phyloP scores from a whole-genome alignment of 2,888 invertebrate species.

The Drosophila parthenogenetica region DNA sequence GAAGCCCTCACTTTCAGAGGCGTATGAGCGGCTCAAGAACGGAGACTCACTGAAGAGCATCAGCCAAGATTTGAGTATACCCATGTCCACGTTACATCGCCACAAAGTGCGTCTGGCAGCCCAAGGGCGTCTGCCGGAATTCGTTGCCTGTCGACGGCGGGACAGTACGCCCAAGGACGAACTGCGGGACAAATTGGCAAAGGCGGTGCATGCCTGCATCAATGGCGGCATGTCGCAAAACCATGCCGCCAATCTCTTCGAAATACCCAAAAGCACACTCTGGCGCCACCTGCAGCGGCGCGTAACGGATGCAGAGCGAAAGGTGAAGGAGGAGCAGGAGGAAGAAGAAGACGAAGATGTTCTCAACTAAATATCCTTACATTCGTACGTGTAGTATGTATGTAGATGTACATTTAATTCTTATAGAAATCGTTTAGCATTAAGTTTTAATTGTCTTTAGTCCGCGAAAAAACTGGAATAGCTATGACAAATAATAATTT shows the following conservation, averaged over 20 bases:
- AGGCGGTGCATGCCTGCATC: slow-evolving; percentile 83
- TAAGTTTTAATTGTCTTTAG: slow-evolving; percentile 21
- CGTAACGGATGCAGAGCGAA: slow-evolving; percentile 58
- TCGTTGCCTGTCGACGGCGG: slow-evolving; percentile 82
- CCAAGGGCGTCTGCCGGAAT: slow-evolving; percentile 83
- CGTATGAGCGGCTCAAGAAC: slow-evolving; percentile 82
- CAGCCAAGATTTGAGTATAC: slow-evolving; percentile 84
- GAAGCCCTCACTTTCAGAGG: slow-evolving; percentile 81
- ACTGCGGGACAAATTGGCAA: slow-evolving; percentile 81
- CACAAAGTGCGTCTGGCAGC: slow-evolving; percentile 84
- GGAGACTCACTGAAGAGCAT: slow-evolving; percentile 84
- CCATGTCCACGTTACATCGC: slow-evolving; percentile 85
- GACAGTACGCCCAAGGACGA: slow-evolving; percentile 84
- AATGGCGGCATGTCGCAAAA: slow-evolving; percentile 85
- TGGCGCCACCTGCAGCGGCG: slow-evolving; percentile 84
- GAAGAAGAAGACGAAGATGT: slow-evolving; percentile 60
- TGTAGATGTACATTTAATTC: slow-evolving; percentile 32
- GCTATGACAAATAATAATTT: neutral
- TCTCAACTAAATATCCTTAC: slow-evolving; percentile 33
- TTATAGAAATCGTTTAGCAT: slow-evolving; percentile 31
- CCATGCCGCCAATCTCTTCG: slow-evolving; percentile 84
- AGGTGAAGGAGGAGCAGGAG: slow-evolving; percentile 64
- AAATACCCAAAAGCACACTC: slow-evolving; percentile 84
- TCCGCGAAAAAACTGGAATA: slow-evolving; percentile 1
- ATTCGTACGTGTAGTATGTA: slow-evolving; percentile 14